Conservation (phyloP, 2,888 invertebrate genomes). For the Creontiades dilutus region DNA sequence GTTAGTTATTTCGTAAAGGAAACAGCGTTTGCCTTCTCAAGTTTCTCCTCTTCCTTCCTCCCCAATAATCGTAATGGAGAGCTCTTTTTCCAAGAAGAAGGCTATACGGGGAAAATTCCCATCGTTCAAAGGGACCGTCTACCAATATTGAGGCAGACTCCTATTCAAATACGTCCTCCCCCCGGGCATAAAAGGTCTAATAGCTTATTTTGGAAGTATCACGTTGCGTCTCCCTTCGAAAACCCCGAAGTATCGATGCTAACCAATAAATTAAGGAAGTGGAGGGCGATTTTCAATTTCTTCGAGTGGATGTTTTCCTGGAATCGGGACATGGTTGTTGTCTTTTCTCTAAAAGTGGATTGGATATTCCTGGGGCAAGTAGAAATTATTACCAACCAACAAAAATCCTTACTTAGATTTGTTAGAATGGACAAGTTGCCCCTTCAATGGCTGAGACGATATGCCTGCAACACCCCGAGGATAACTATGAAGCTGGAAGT, state of each 20-base stretch:
- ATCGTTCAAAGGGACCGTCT: constrained; percentile 23
- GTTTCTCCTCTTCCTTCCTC: constrained; percentile 7
- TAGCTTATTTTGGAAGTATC: constrained; percentile 26
- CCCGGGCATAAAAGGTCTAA: background rate
- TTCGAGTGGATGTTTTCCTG: background rate
- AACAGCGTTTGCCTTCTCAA: constrained; percentile 16
- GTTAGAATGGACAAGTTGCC: too few relatives aligned
- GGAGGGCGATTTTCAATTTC: background rate
- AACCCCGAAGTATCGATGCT: background rate
- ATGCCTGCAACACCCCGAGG: too few relatives aligned
- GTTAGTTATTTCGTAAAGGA: constrained; percentile 50
- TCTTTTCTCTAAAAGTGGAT: too few relatives aligned
- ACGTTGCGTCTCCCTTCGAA: background rate
- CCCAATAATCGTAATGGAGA: constrained; percentile 42
- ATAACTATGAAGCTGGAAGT: too few relatives aligned
- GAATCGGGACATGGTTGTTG: too few relatives aligned
- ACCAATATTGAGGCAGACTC: constrained; percentile 22
- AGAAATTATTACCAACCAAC: too few relatives aligned
- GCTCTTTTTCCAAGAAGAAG: background rate
- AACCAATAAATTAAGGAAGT: background rate
- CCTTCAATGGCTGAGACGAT: too few relatives aligned
- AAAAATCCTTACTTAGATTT: too few relatives aligned
- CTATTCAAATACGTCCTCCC: constrained; percentile 5
- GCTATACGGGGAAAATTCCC: background rate
- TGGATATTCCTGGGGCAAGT: too few relatives aligned